Conservation (phyloP, 2,888 invertebrate species). For the Smittia aterrima region DNA sequence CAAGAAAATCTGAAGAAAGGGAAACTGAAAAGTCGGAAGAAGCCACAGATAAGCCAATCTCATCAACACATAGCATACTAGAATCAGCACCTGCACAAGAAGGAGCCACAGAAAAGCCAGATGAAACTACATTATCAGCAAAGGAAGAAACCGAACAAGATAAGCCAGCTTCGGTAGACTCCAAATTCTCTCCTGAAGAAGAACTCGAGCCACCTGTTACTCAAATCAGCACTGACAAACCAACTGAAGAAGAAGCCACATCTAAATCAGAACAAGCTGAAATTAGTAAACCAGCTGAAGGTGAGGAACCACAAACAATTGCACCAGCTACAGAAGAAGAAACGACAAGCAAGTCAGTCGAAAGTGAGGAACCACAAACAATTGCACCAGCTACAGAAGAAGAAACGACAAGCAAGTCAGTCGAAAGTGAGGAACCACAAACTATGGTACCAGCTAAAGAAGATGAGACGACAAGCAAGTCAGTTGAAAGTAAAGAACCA, state of each 20-base stretch:
- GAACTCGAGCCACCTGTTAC: too few relatives aligned
- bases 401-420: conserved; percentile 9
- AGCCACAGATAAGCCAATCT: conserved; percentile 23
- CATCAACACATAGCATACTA: too few relatives aligned
- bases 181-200: too few relatives aligned
- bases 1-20: conserved; percentile 41
- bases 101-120: too few relatives aligned
- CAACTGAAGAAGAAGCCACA: not conserved
- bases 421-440: conserved; percentile 42
- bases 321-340: conserved; percentile 41
- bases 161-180: too few relatives aligned
- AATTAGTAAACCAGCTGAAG: conserved; percentile 16
- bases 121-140: too few relatives aligned
- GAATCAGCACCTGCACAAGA: too few relatives aligned
- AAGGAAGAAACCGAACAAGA: too few relatives aligned
- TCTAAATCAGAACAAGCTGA: not conserved
- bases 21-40: conserved; percentile 42
- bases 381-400: too few relatives aligned
- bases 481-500: too few relatives aligned
- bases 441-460: too few relatives aligned
- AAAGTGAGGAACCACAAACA: not conserved
- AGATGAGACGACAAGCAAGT: conserved; percentile 43
- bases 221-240: too few relatives aligned
- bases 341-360: conserved; percentile 21
- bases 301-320: not conserved